Evolutionary conservation across 1,140 invertebrate genomes (phyloP).

Genomic region (Heliothis virescens): DNA sequence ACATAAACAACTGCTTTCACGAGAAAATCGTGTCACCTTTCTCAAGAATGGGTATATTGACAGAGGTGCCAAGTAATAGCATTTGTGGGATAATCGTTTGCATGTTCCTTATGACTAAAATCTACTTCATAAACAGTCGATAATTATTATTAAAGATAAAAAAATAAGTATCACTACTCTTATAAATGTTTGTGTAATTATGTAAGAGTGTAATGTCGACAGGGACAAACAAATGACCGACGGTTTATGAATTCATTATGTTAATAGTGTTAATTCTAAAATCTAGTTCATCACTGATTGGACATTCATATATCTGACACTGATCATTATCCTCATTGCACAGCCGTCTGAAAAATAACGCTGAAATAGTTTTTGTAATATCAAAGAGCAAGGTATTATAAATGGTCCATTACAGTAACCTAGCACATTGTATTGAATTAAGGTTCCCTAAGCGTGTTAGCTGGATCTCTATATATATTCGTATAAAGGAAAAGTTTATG

Average conservation of each 20-base stretch:
- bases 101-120: conserved; percentile 63
- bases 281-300: conserved; percentile 79
- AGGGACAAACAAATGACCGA: conserved; percentile 57
- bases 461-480: conserved; percentile 24
- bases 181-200: conserved; percentile 43
- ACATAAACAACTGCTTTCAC: not conserved
- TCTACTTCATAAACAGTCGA: conserved; percentile 82
- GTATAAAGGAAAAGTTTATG: conserved; percentile 59
- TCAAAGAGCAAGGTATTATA: conserved; percentile 75
- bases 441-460: conserved; percentile 45
- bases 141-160: conserved; percentile 42
- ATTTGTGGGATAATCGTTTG: conserved; percentile 65
- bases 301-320: conserved; percentile 85
- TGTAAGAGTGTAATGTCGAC: conserved; percentile 46
- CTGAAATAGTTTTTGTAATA: conserved; percentile 84
- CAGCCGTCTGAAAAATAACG: conserved; percentile 84
- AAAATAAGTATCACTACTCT: conserved; percentile 42
- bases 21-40: not conserved
- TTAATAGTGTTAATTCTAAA: conserved; percentile 84
- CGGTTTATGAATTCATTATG: conserved; percentile 76
- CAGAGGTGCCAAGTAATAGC: conserved; percentile 13
- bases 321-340: conserved; percentile 82
- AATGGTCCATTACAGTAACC: conserved; percentile 28
- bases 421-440: conserved; percentile 52
- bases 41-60: not conserved